A percentile compares a stretch with the other conserved stretches of the same genome.
Conservation (phyloP, 2,113 vertebrate genomes). For the Chlamydotis undulata region DNA sequence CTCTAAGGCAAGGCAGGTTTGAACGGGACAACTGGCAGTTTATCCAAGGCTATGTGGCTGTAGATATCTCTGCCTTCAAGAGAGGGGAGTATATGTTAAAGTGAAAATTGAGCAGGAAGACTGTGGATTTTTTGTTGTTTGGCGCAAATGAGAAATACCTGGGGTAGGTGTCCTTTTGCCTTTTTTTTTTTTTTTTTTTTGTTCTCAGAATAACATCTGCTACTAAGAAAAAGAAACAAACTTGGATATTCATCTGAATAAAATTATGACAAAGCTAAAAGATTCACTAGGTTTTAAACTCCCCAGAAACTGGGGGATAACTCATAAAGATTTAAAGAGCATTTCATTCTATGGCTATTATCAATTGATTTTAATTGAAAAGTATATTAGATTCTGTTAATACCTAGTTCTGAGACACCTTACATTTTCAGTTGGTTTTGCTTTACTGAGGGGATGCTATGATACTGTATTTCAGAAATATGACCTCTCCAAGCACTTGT, state of each 20-base stretch:
- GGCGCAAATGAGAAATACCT: neutral
- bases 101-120: neutral
- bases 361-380: neutral
- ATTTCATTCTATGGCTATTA: neutral
- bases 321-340: neutral
- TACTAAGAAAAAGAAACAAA: neutral
- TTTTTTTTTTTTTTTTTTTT: neutral
- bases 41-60: neutral
- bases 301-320: neutral
- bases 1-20: neutral
- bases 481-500: accelerated
- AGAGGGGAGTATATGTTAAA: neutral
- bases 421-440: neutral
- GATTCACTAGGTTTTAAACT: neutral
- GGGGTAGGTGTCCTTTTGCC: neutral
- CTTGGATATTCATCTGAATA: neutral
- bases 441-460: neutral
- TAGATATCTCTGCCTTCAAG: neutral
- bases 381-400: neutral
- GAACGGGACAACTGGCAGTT: neutral
- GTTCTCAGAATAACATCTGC: neutral
- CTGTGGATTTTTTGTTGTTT: neutral
- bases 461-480: neutral
- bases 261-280: neutral
- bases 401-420: neutral